Evolutionary conservation across 1,140 invertebrate species (phyloP).

Genomic region (Ceratitis capitata): DNA sequence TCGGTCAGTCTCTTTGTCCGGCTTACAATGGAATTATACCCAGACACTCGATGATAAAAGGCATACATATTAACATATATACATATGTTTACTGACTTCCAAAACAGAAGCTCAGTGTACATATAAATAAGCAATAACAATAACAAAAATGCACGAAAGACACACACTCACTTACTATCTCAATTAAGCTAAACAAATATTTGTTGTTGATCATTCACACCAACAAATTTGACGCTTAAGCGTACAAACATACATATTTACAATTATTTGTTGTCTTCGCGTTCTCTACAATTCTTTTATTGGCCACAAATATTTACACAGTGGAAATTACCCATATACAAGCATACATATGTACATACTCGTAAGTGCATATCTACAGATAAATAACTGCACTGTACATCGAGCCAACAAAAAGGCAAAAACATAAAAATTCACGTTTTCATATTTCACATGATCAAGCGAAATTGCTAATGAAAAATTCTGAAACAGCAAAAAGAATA

Average conservation of each 20-base stretch:
- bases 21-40: background rate
- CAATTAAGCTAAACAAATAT: background rate
- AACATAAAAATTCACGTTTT: background rate
- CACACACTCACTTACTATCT: too few relatives aligned
- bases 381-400: too few relatives aligned
- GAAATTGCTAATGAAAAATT: too few relatives aligned
- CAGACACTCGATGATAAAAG: background rate
- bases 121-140: background rate
- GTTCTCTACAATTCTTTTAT: background rate
- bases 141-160: background rate
- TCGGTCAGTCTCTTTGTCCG: background rate
- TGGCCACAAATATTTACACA: background rate
- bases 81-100: background rate
- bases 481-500: too few relatives aligned
- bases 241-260: too few relatives aligned
- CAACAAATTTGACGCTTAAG: background rate
- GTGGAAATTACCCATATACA: background rate
- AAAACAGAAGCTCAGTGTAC: background rate
- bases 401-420: background rate
- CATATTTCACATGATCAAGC: background rate
- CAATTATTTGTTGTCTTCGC: background rate
- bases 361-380: too few relatives aligned
- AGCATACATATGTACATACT: too few relatives aligned
- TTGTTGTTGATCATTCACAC: background rate
- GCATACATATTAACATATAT: background rate